Evolutionary conservation across 2,888 invertebrate genomes (phyloP).

Genomic region (Nemurella pictetii): DNA sequence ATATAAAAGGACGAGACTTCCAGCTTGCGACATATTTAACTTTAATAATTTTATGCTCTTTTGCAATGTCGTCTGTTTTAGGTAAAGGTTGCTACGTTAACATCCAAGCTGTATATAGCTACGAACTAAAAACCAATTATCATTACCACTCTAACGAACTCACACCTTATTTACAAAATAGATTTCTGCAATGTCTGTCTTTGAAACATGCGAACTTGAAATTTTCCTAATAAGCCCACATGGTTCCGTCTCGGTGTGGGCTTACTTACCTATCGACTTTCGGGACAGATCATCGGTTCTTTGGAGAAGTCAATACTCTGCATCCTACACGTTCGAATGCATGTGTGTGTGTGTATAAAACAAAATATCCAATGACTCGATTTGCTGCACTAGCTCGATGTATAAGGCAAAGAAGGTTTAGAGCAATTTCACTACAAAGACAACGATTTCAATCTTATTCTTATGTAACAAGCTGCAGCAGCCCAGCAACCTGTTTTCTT

Average conservation of each 20-base stretch:
- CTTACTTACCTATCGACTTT: neutral
- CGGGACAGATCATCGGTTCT: neutral
- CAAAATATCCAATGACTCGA: neutral
- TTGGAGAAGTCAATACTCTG: neutral
- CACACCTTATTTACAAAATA: neutral
- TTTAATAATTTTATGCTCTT: neutral
- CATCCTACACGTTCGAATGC: too few relatives aligned
- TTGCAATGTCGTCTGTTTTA: neutral
- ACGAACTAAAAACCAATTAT: neutral
- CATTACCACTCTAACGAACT: neutral
- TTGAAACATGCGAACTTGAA: neutral
- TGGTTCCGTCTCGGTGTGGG: neutral
- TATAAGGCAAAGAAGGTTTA: neutral
- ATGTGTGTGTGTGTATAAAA: neutral
- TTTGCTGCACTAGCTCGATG: neutral
- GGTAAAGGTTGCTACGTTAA: neutral
- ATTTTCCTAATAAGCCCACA: neutral
- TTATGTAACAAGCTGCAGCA: constrained; percentile 2
- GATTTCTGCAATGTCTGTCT: neutral
- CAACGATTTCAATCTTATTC: constrained; percentile 1
- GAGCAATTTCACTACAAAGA: neutral
- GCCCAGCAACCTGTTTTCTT: constrained; percentile 10
- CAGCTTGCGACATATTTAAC: too few relatives aligned
- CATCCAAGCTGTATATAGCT: too few relatives aligned
- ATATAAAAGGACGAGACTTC: too few relatives aligned